Percentiles rank a stretch among this genome's conserved stretches.
phyloP scores from a whole-genome alignment of 2,113 vertebrate species.

The Tachycineta bicolor region DNA sequence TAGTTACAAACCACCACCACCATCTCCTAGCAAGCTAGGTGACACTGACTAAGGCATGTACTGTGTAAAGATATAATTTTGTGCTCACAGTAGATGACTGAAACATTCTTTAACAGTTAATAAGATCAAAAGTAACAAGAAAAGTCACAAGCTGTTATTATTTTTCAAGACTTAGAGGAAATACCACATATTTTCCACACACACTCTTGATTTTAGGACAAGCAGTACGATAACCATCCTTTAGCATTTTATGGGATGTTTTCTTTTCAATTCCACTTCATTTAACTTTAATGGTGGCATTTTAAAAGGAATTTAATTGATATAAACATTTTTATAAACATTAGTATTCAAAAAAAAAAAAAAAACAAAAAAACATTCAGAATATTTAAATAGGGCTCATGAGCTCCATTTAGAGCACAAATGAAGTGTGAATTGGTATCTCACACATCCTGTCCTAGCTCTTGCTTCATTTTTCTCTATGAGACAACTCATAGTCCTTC shows the following conservation, averaged over 20 bases:
- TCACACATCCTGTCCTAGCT: background rate
- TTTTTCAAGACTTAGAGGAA: background rate
- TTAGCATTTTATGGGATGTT: background rate
- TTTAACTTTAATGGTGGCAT: background rate
- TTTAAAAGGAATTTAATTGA: background rate
- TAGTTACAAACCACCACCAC: background rate
- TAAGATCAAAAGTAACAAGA: background rate
- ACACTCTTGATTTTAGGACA: background rate
- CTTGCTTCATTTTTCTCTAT: background rate
- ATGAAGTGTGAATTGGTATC: background rate
- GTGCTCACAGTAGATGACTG: background rate
- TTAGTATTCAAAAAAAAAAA: background rate
- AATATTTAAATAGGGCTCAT: background rate
- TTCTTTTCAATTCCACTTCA: background rate
- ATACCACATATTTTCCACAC: background rate
- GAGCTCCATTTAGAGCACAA: background rate
- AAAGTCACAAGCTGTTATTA: background rate
- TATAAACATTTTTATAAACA: background rate
- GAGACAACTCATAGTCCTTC: background rate
- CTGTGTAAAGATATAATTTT: background rate
- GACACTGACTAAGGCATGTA: fast-evolving
- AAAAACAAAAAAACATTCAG: background rate
- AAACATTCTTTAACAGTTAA: background rate
- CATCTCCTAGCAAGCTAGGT: background rate
- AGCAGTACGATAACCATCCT: background rate